phyloP scores from a whole-genome alignment of 2,113 vertebrate genomes.

The Sphaerodactylus townsendi region DNA sequence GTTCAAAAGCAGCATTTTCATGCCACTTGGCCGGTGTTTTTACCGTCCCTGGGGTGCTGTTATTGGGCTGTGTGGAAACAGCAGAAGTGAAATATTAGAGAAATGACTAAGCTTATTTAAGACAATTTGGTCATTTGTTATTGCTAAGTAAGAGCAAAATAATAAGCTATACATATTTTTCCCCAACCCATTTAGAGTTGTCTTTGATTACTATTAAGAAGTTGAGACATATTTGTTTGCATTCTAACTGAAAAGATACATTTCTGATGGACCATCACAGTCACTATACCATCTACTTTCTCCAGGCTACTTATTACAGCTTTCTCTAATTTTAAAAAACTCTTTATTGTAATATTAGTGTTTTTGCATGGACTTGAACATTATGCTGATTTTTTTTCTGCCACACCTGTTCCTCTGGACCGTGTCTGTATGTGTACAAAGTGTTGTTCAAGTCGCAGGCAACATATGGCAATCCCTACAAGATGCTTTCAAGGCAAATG shows the following conservation, averaged over 20 bases:
- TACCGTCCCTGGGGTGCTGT: too few species aligned
- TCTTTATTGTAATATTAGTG: slow-evolving; percentile 35
- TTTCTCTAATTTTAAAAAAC: slow-evolving; percentile 40
- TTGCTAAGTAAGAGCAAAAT: slow-evolving; percentile 4
- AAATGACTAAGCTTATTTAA: slow-evolving; percentile 18
- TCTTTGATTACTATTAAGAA: slow-evolving; percentile 33
- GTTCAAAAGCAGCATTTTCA: too few species aligned
- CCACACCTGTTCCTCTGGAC: background rate
- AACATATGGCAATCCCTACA: too few species aligned
- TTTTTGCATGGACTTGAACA: slow-evolving; percentile 23
- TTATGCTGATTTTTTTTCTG: background rate
- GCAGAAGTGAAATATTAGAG: slow-evolving; percentile 14
- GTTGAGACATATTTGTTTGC: slow-evolving; percentile 39
- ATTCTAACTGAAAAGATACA: slow-evolving; percentile 35
- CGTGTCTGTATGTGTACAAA: too few species aligned
- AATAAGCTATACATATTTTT: background rate
- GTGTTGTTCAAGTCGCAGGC: too few species aligned
- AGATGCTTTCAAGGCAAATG: too few species aligned
- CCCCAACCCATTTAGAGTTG: background rate
- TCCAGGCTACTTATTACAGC: slow-evolving; percentile 47
- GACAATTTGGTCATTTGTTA: background rate
- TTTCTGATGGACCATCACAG: slow-evolving; percentile 52
- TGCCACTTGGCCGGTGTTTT: too few species aligned
- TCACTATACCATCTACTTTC: slow-evolving; percentile 59
- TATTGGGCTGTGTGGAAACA: too few species aligned